Base-by-base conservation (phyloP, 2,888 invertebrate genomes). In the Nipponacmea schrenckii region DNA sequence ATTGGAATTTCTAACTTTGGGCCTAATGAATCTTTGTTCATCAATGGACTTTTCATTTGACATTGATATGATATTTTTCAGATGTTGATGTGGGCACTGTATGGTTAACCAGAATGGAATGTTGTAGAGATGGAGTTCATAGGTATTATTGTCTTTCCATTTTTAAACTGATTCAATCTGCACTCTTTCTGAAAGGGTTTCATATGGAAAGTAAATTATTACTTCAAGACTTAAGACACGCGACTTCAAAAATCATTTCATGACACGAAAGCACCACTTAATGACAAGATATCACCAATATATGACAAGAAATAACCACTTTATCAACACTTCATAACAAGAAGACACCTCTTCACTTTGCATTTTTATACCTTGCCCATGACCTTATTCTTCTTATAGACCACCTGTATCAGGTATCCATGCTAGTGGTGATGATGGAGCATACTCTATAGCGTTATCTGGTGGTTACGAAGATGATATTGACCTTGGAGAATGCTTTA, bases 391-490 rank as follows among this genome's bases (percentile, higher is more conserved):
- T 5, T 24, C n/a, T 74, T 79, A 12, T 74, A 85, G 86, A 69
- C 89, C 90, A 0, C 84, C 88, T 31, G 89, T 89, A n/a, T 87
- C 89, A 50, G 89, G 89, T 20, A 89, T 90, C 45, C 89, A 89
- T 79, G 56, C 39, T 39, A 85, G 83, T 7, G 87, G 89, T 17
- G 78, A 79, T 14, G 86, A 89, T n/a, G 90, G 90, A 10, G 88
- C 89, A 7, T 89, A 87, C 75, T 89, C 89, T 8, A 82, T 90
- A 12, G 89, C 87, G 2, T 79, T 90, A 64, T 88, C 88, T 62
- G 90, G 89, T 4, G 89, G 89, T 0, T 90, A 89, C 76, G 89
- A 89, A 73, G 89, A 90, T 77, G 88, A 90, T 77, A 77, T 89
- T 39, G 90, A 90, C 75, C 77, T 85, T 44, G 90, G 90, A 24